Conservation (phyloP, 1,140 invertebrate genomes). For the Thaumetopoea pityocampa region DNA sequence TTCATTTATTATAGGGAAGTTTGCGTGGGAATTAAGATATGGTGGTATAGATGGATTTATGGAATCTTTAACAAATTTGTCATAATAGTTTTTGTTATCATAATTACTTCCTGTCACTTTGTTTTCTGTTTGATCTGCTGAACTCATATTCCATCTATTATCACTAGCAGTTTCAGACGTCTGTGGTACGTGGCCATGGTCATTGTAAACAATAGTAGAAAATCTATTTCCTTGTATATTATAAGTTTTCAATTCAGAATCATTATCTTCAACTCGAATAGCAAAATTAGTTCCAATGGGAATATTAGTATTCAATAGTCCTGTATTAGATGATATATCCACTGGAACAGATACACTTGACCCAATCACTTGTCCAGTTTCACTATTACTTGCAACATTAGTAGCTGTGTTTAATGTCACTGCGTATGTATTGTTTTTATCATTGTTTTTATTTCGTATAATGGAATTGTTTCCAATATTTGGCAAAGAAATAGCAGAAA, state of each 20-base stretch:
- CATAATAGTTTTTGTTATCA: constrained; percentile 23
- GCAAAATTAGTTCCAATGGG: constrained; percentile 72
- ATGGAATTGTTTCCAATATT: constrained; percentile 40
- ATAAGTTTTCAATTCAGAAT: constrained; percentile 43
- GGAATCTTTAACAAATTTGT: constrained; percentile 7
- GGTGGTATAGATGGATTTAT: constrained; percentile 23
- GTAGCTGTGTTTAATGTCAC: constrained; percentile 54
- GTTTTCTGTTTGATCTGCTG: constrained; percentile 19
- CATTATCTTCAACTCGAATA: constrained; percentile 67
- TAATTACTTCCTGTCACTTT: constrained; percentile 25
- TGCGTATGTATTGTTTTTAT: constrained; percentile 44
- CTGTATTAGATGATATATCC: constrained; percentile 36
- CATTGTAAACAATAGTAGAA: constrained; percentile 33
- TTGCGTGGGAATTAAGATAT: constrained; percentile 66
- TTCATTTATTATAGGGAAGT: constrained; percentile 70
- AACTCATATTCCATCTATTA: constrained; percentile 55
- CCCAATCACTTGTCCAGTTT: constrained; percentile 44
- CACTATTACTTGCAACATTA: constrained; percentile 40
- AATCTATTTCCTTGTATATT: constrained; percentile 42
- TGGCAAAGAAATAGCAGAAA: constrained; percentile 26
- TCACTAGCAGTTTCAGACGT: constrained; percentile 41
- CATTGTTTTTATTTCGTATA: constrained; percentile 18
- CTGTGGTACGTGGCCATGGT: constrained; percentile 29
- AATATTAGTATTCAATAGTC: constrained; percentile 62
- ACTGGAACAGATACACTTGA: constrained; percentile 52